Evolutionary conservation across 1,140 invertebrate species (phyloP), one percentile per base, ranked within the genome.

Genomic region (Anthonomus grandis): DNA sequence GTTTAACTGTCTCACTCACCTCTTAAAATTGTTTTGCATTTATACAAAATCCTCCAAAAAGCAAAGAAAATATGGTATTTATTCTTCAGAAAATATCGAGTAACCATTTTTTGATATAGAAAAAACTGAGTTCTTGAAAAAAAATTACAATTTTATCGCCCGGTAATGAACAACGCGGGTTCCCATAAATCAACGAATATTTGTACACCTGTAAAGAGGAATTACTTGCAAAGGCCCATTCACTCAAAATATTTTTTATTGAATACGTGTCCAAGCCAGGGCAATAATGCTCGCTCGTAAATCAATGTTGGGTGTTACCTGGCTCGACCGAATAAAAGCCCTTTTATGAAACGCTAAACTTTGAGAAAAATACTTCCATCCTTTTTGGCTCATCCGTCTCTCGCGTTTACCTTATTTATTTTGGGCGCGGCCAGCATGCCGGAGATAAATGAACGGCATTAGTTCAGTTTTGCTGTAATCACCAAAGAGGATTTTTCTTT

Each of bases 311-410:
- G 37, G 49, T 52, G 49, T 52, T 52, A 39, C 49, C 49, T 18
- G 15, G 38, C 42, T 23, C 37, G 37, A 15, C 49, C 49, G 23
- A 52, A 52, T 51, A 52, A 52, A 52, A 52, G 49, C 49, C 12
- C 49, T 52, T 52, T 52, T 52, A 39, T 52, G 39, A n/a, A 52
- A 41, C 12, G 49, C 22, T 52, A 52, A 52, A 52, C 49, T 52
- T 52, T 52, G 37, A 52, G 49, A 52, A 52, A 52, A 52, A 52
- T 52, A 52, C 45, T 23, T 52, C 22, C 23, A 9, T 52, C 36
- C 22, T 52, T 22, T 27, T 25, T 15, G 9, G 12, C 49, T 41
- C 49, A 41, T 52, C 49, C 23, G 42, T 52, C 21, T 41, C 22
- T 22, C 22, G 17, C 15, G 10, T 25, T 15, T 44, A 21, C 18